phyloP scores from a whole-genome alignment of 2,113 vertebrate species.

The Seriola rivoliana region DNA sequence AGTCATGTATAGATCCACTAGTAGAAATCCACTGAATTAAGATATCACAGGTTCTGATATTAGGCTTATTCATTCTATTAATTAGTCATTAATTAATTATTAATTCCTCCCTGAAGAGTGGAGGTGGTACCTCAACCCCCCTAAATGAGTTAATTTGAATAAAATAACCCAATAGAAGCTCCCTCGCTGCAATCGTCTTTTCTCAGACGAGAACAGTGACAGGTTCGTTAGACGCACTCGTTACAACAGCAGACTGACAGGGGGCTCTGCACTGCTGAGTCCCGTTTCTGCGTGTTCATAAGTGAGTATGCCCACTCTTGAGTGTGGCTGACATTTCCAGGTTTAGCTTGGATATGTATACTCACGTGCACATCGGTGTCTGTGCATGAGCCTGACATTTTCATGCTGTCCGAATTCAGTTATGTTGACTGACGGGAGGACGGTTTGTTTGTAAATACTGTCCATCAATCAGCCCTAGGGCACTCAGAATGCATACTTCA shows the following conservation, averaged over 20 bases:
- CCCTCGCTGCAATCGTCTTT: neutral
- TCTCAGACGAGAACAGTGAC: slow-evolving; percentile 32
- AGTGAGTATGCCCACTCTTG: slow-evolving; percentile 27
- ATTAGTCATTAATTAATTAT: too few species aligned
- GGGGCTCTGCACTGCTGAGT: slow-evolving; percentile 11
- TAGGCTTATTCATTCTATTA: too few species aligned
- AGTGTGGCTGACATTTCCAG: slow-evolving; percentile 61
- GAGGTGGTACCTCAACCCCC: too few species aligned
- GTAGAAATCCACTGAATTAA: too few species aligned
- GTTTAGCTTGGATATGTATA: slow-evolving; percentile 14
- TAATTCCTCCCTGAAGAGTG: too few species aligned
- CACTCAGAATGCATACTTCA: slow-evolving; percentile 47
- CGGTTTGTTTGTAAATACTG: slow-evolving; percentile 76
- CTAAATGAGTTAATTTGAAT: too few species aligned
- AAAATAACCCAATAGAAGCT: too few species aligned
- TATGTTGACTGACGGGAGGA: slow-evolving; percentile 67
- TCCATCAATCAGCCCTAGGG: slow-evolving; percentile 74
- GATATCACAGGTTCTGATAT: too few species aligned
- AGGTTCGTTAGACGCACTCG: slow-evolving; percentile 56
- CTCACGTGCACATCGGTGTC: slow-evolving; percentile 44
- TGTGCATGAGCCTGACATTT: slow-evolving; percentile 73
- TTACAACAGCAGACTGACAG: slow-evolving; percentile 38
- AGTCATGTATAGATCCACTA: too few species aligned
- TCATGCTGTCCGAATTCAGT: slow-evolving; percentile 69
- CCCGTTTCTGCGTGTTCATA: slow-evolving; percentile 17